Conservation (phyloP, 1,140 invertebrate species). For the Rhyacophila brunnea region DNA sequence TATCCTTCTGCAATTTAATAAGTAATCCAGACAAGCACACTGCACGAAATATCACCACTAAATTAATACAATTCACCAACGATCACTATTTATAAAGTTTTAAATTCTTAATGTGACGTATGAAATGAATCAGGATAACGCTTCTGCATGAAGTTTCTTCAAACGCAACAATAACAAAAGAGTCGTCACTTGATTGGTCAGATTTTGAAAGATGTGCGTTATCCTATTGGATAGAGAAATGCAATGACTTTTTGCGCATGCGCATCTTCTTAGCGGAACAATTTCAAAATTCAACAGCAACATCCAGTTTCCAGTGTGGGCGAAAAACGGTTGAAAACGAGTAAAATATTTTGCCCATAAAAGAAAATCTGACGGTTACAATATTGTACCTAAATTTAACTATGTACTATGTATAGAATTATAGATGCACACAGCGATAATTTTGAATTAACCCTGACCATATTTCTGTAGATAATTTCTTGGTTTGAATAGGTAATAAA, state of each 20-base stretch:
- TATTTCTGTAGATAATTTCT: too few species aligned
- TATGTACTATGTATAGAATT: too few species aligned
- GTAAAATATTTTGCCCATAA: too few species aligned
- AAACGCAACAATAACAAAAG: constrained; percentile 19
- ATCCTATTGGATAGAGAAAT: constrained; percentile 1
- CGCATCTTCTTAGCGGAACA: neutral
- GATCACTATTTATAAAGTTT: constrained; percentile 18
- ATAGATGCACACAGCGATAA: too few species aligned
- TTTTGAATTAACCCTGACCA: too few species aligned
- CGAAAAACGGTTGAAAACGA: too few species aligned
- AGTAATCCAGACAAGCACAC: neutral
- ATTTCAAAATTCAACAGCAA: neutral
- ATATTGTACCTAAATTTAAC: too few species aligned
- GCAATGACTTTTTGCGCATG: constrained; percentile 3
- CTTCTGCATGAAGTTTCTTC: constrained; percentile 25
- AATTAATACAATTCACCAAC: constrained; percentile 1
- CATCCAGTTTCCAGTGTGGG: too few species aligned
- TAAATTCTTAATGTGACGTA: constrained; percentile 3
- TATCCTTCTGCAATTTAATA: too few species aligned
- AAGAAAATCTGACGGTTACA: too few species aligned
- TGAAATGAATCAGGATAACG: neutral
- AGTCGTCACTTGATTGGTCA: constrained; percentile 2
- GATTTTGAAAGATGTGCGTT: neutral
- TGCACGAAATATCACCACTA: neutral
- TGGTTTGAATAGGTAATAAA: too few species aligned